Conservation (phyloP, 1,140 invertebrate species). For the Periplaneta americana region DNA sequence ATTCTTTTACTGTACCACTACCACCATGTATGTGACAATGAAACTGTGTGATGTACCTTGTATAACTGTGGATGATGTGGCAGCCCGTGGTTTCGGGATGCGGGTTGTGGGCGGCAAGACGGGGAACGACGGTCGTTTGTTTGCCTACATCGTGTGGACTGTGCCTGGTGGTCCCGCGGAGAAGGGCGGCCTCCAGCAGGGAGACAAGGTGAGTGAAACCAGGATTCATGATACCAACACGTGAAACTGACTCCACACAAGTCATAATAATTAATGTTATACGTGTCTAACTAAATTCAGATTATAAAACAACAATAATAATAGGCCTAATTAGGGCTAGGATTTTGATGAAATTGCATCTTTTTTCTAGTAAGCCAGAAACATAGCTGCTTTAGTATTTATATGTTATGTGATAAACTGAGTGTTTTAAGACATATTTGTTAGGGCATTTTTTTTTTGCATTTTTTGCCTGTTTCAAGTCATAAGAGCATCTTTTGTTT, state of each 20-base stretch:
- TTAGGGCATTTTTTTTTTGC: too few relatives aligned
- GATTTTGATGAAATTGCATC: too few relatives aligned
- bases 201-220: slow-evolving; percentile 65
- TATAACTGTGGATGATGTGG: slow-evolving; percentile 26
- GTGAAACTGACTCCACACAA: too few relatives aligned
- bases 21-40: background rate
- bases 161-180: slow-evolving; percentile 86
- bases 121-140: slow-evolving; percentile 72
- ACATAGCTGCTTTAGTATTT: too few relatives aligned
- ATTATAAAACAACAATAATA: background rate
- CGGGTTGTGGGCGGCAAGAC: slow-evolving; percentile 86
- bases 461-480: too few relatives aligned
- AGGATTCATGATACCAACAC: too few relatives aligned
- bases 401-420: too few relatives aligned
- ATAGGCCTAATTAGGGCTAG: too few relatives aligned
- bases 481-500: too few relatives aligned
- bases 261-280: background rate
- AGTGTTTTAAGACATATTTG: too few relatives aligned
- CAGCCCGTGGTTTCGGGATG: slow-evolving; percentile 89
- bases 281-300: background rate
- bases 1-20: background rate
- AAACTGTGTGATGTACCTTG: background rate
- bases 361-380: too few relatives aligned
- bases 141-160: slow-evolving; percentile 87
- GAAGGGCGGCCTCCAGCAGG: slow-evolving; percentile 76